phyloP scores from a whole-genome alignment of 2,888 invertebrate species.

The Drosophila pseudotakahashii region DNA sequence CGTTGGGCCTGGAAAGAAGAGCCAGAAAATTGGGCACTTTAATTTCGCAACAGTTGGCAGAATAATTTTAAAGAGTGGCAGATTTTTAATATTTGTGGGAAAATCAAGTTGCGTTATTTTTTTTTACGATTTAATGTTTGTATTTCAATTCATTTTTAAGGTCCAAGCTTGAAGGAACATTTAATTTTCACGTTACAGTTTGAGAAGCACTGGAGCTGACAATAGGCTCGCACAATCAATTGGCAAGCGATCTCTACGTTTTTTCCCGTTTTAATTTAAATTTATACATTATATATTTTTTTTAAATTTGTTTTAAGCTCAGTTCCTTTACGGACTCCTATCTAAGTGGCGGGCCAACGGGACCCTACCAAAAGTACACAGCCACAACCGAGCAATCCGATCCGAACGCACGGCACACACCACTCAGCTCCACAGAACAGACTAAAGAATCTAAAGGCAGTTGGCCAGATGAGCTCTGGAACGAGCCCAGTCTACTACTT shows the following conservation, averaged over 20 bases:
- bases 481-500: slow-evolving; percentile 82
- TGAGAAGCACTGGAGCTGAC: slow-evolving; percentile 37
- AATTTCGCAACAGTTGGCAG: slow-evolving; percentile 35
- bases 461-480: slow-evolving; percentile 26
- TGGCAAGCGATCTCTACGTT: neutral
- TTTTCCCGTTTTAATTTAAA: neutral
- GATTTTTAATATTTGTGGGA: slow-evolving; percentile 11
- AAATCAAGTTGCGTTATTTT: neutral
- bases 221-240: neutral
- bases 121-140: neutral
- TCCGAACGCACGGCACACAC: slow-evolving; percentile 34
- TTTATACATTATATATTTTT: neutral
- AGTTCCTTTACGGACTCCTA: slow-evolving; percentile 71
- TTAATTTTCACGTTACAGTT: slow-evolving; percentile 32
- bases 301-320: neutral
- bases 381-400: slow-evolving; percentile 60
- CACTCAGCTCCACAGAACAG: slow-evolving; percentile 36
- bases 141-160: neutral
- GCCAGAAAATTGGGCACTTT: slow-evolving; percentile 66
- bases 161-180: neutral
- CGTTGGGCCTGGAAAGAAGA: slow-evolving; percentile 66
- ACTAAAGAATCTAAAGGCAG: slow-evolving; percentile 43
- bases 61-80: slow-evolving; percentile 3
- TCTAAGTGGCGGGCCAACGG: slow-evolving; percentile 78
- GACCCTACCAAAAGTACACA: slow-evolving; percentile 81